Evolutionary conservation across 2,888 invertebrate species (phyloP).

Genomic region (Anoncus sp.): DNA sequence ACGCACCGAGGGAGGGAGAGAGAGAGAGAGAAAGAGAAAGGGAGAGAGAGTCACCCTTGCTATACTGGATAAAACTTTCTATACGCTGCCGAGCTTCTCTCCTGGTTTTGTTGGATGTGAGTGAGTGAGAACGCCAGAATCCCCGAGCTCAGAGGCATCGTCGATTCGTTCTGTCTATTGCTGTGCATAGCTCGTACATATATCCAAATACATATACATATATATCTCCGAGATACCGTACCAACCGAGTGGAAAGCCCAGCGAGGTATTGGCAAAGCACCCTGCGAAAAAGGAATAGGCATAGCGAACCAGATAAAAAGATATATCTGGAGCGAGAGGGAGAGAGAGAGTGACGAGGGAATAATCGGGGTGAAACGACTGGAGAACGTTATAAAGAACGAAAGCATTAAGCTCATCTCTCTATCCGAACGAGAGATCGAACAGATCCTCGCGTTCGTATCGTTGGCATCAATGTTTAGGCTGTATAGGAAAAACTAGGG

Average conservation of each 20-base stretch:
- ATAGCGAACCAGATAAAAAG: constrained; percentile 15
- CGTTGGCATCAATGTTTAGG: constrained; percentile 12
- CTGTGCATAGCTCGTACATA: not conserved
- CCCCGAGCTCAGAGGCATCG: constrained; percentile 19
- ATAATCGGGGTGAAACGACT: constrained; percentile 24
- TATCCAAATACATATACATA: not conserved
- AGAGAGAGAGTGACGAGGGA: constrained; percentile 25
- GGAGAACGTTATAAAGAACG: constrained; percentile 25
- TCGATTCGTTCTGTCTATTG: constrained; percentile 20
- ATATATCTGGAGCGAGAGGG: constrained; percentile 10
- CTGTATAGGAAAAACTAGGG: not conserved
- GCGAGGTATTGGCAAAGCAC: constrained; percentile 3
- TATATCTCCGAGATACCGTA: constrained; percentile 10
- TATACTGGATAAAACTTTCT: constrained; percentile 55
- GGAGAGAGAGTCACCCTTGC: constrained; percentile 53
- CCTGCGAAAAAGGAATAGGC: constrained; percentile 4
- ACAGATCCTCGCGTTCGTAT: constrained; percentile 29
- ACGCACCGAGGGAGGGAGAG: constrained; percentile 28
- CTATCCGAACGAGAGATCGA: constrained; percentile 37
- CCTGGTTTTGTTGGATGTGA: constrained; percentile 21
- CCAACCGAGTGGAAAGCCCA: constrained; percentile 4
- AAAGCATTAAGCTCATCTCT: constrained; percentile 44
- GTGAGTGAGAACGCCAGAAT: constrained; percentile 29
- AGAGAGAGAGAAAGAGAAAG: constrained; percentile 40
- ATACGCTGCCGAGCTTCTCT: constrained; percentile 28